A percentile compares a stretch with the other conserved stretches of the same genome.
phyloP scores from a whole-genome alignment of 1,140 invertebrate genomes.

The Neodiprion pinetum region DNA sequence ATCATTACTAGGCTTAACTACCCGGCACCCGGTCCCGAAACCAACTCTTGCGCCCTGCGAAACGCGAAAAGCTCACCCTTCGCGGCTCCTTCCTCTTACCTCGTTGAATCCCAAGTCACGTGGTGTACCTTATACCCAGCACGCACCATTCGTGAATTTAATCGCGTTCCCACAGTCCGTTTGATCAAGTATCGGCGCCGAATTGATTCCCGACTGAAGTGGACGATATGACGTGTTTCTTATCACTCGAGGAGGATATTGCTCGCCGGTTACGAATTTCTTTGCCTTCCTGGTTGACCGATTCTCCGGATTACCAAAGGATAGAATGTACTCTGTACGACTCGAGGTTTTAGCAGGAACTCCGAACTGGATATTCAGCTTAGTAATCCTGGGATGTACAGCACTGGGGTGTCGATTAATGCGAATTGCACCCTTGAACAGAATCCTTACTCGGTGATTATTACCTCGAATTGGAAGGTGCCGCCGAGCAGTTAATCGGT shows the following conservation, averaged over 20 bases:
- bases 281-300: background rate
- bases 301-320: background rate
- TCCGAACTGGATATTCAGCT: too few relatives aligned
- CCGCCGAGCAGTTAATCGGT: slow-evolving; percentile 20
- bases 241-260: background rate
- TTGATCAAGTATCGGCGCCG: background rate
- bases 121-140: slow-evolving; percentile 25
- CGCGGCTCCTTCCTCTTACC: background rate
- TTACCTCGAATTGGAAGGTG: slow-evolving; percentile 25
- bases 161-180: slow-evolving; percentile 2
- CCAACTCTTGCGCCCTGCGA: slow-evolving; percentile 4
- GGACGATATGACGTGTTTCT: background rate
- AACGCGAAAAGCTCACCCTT: slow-evolving; percentile 28
- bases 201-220: background rate
- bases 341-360: too few relatives aligned
- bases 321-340: background rate
- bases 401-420: slow-evolving; percentile 20
- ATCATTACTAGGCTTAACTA: slow-evolving; percentile 32
- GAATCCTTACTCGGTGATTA: slow-evolving; percentile 21
- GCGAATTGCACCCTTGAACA: slow-evolving; percentile 21
- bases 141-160: slow-evolving; percentile 20
- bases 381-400: background rate
- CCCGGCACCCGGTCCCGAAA: slow-evolving; percentile 19
- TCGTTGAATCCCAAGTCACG: slow-evolving; percentile 29
- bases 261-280: background rate